These are phyloP conservation scores for Colinus virginianus DNA, from an alignment of 2,113 vertebrate species.

Conservation along the genomic window DNA sequence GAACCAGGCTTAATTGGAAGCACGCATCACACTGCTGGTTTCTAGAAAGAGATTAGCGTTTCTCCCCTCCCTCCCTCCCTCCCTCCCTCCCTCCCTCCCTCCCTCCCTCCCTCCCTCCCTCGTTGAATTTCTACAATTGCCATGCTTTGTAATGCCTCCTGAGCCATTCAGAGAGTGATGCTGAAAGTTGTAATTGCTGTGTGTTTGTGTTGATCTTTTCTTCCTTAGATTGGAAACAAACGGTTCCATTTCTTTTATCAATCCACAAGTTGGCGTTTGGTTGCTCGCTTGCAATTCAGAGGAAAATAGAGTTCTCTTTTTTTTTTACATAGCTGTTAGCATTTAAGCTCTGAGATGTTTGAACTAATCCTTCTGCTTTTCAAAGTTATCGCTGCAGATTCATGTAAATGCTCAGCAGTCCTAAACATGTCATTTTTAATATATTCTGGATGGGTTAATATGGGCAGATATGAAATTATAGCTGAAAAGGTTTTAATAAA, in stretches of 20 bases:
- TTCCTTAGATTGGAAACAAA: conserved; percentile 22
- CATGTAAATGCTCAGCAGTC: conserved; percentile 2
- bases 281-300: not conserved
- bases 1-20: not conserved
- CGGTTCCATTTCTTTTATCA: conserved; percentile 5
- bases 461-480: not conserved
- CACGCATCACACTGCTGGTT: not conserved
- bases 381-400: not conserved
- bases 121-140: not conserved
- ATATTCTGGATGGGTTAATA: not conserved
- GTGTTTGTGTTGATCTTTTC: conserved; percentile 26
- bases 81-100: not conserved
- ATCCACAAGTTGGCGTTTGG: conserved; percentile 12
- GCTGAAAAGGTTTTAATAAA: conserved; percentile 11
- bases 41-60: not conserved
- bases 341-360: not conserved
- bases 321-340: not conserved
- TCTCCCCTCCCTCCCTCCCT: not conserved
- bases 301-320: conserved; percentile 23
- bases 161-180: conserved; percentile 9
- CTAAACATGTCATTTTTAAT: conserved; percentile 1
- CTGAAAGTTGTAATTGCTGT: conserved; percentile 39
- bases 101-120: not conserved
- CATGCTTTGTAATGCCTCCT: not conserved
- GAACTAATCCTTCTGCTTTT: conserved; percentile 20